Conservation (phyloP, 2,797 vertebrate genomes). For the Oryzias dopingdopingensis region DNA sequence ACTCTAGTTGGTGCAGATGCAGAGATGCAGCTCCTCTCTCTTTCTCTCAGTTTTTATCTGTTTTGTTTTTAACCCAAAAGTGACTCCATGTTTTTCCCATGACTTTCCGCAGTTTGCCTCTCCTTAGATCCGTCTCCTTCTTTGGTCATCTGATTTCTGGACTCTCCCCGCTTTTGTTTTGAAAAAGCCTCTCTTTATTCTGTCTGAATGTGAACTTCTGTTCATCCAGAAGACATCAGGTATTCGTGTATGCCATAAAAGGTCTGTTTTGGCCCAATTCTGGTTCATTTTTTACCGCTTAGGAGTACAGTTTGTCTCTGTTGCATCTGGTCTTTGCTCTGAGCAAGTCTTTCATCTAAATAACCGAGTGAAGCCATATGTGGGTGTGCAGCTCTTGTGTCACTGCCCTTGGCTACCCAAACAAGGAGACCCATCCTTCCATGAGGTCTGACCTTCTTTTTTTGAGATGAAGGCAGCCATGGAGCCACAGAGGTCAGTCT, state of each 20-base stretch:
- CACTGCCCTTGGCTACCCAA: conserved; percentile 14
- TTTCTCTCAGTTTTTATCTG: conserved; percentile 2
- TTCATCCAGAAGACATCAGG: conserved; percentile 3
- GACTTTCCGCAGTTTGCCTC: conserved; percentile 26
- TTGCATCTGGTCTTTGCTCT: conserved; percentile 31
- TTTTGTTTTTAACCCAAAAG: conserved; percentile 13
- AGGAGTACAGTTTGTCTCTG: conserved; percentile 42
- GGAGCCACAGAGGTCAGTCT: conserved; percentile 35
- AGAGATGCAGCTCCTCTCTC: conserved; percentile 1
- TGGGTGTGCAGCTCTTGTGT: conserved; percentile 30
- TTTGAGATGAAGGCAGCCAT: conserved; percentile 15
- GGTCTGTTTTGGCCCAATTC: conserved; percentile 27
- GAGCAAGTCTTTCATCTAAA: conserved; percentile 42
- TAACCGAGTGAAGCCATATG: conserved; percentile 47
- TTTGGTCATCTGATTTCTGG: conserved; percentile 63
- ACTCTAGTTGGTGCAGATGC: neutral
- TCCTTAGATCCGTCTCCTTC: conserved; percentile 61
- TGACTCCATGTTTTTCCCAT: conserved; percentile 17
- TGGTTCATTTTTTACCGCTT: conserved; percentile 28
- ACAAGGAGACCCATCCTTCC: conserved; percentile 15
- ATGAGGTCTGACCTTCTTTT: conserved; percentile 31
- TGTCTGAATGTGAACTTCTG: conserved; percentile 10
- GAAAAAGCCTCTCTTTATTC: conserved; percentile 7
- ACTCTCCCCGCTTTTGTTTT: conserved; percentile 21
- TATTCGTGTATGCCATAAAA: conserved; percentile 40